Evolutionary conservation across 2,113 vertebrate species (phyloP).

Genomic region (Paratilapia polleni): DNA sequence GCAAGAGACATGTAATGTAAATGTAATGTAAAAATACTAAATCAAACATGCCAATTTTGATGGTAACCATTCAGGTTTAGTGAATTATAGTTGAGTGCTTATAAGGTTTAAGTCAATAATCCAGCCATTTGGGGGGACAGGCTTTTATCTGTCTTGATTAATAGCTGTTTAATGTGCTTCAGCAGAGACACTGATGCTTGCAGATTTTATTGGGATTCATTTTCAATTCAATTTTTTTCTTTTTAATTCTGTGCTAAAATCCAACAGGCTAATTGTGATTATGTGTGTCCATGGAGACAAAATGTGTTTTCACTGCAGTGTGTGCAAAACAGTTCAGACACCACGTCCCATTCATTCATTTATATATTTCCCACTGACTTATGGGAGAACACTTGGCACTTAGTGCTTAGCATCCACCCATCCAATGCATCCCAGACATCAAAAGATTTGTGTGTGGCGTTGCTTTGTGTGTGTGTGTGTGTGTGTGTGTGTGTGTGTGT

Average conservation of each 20-base stretch:
- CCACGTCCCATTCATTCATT: slow-evolving; percentile 54
- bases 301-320: slow-evolving; percentile 40
- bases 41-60: not conserved
- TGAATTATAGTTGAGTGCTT: not conserved
- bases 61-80: not conserved
- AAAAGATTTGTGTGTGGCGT: slow-evolving; percentile 34
- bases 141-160: not conserved
- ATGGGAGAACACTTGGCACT: slow-evolving; percentile 59
- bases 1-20: not conserved
- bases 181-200: not conserved
- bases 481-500: slow-evolving; percentile 21
- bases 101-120: not conserved
- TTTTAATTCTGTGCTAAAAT: slow-evolving; percentile 32
- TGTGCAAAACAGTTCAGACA: slow-evolving; percentile 34
- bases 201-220: not conserved
- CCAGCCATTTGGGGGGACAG: not conserved
- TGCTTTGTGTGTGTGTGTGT: not conserved
- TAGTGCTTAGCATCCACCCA: slow-evolving; percentile 51
- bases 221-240: slow-evolving; percentile 2
- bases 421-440: slow-evolving; percentile 47
- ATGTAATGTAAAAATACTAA: not conserved
- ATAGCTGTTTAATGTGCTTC: not conserved
- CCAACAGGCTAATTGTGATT: slow-evolving; percentile 26
- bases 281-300: slow-evolving; percentile 26
- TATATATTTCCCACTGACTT: slow-evolving; percentile 53